Evolutionary conservation across 2,888 invertebrate species (phyloP).

Genomic region (Aphidius colemani): DNA sequence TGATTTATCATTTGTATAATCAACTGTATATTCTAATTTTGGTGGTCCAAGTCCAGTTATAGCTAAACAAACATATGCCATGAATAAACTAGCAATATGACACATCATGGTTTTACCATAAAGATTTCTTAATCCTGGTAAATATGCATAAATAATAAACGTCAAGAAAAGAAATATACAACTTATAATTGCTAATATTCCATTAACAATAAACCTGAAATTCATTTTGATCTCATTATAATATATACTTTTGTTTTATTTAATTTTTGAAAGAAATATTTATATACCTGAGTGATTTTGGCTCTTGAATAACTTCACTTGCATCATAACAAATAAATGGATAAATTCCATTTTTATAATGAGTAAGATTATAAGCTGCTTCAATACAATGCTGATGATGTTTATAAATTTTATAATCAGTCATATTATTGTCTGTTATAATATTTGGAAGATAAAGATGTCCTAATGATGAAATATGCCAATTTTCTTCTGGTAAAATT

Average conservation of each 20-base stretch:
- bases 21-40: conserved; percentile 10
- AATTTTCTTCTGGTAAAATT: conserved; percentile 37
- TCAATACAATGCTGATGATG: conserved; percentile 53
- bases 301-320: conserved; percentile 6
- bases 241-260: neutral
- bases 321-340: conserved; percentile 50
- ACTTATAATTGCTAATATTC: conserved; percentile 63
- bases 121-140: conserved; percentile 72
- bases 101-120: conserved; percentile 77
- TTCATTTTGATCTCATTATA: neutral
- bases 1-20: conserved; percentile 43
- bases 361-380: conserved; percentile 33
- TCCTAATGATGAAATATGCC: conserved; percentile 44
- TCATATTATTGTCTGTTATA: conserved; percentile 19
- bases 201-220: conserved; percentile 42
- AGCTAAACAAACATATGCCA: conserved; percentile 69
- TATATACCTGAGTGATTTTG: conserved; percentile 29
- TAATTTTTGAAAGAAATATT: neutral
- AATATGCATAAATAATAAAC: conserved; percentile 68
- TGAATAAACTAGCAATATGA: conserved; percentile 69
- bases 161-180: conserved; percentile 70
- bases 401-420: conserved; percentile 29
- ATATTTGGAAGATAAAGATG: conserved; percentile 29
- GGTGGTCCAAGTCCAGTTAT: conserved; percentile 51
- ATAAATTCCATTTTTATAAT: conserved; percentile 27